phyloP scores from a whole-genome alignment of 2,113 vertebrate species.

The Plotosus lineatus region DNA sequence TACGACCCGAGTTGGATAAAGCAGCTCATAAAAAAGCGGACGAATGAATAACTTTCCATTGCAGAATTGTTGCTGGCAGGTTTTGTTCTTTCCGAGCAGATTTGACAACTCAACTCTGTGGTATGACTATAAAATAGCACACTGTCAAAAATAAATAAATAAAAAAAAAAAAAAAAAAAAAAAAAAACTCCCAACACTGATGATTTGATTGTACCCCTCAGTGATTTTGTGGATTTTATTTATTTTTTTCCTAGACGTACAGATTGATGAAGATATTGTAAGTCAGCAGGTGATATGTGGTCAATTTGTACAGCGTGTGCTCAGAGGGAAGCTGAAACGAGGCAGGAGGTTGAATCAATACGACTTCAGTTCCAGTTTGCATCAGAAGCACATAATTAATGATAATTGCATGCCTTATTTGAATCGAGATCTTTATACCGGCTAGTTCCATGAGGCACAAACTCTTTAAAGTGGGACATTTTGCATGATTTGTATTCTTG shows the following conservation, averaged over 20 bases:
- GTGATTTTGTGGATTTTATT: background rate
- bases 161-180: no score
- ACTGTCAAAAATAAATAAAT: background rate
- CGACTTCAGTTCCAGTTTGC: background rate
- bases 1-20: no score
- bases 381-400: slow-evolving; percentile 10
- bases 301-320: slow-evolving; percentile 26
- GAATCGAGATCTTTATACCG: background rate
- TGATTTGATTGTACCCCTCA: background rate
- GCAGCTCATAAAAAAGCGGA: no score
- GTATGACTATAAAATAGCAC: background rate
- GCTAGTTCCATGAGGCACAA: background rate
- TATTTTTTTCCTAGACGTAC: background rate
- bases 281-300: slow-evolving; percentile 36
- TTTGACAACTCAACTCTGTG: background rate
- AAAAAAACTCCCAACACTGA: no score
- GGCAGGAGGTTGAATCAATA: slow-evolving; percentile 30
- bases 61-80: no score
- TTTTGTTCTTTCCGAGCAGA: no score
- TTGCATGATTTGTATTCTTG: background rate
- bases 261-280: background rate
- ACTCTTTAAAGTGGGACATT: background rate
- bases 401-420: slow-evolving; percentile 24
- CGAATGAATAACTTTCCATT: no score
- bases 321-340: background rate